A percentile compares a stretch with the other conserved stretches of the same genome.
These are phyloP conservation scores for Manis pentadactyla DNA, from an alignment of 2,797 vertebrate species.

Conservation along the genomic window DNA sequence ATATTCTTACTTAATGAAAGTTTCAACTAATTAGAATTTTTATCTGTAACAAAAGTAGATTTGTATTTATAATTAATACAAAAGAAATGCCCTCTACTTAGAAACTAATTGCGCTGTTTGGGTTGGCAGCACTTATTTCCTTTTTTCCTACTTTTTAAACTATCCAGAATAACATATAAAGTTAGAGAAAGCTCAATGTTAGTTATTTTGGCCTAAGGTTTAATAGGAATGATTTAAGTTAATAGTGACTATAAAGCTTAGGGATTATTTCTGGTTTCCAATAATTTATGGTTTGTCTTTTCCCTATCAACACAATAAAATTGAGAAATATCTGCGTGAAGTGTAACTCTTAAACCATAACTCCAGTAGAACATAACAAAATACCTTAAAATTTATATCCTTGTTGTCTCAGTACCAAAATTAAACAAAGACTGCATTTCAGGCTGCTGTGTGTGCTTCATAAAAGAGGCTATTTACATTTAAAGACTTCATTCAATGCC, in stretches of 20 bases:
- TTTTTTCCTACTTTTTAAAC: neutral
- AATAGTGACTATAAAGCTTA: neutral
- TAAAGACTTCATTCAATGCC: neutral
- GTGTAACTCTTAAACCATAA: constrained; percentile 21
- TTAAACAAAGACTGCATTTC: neutral
- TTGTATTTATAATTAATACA: constrained; percentile 33
- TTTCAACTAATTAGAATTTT: constrained; percentile 43
- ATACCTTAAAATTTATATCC: neutral
- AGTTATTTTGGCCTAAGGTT: neutral
- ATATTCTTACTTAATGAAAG: constrained; percentile 36
- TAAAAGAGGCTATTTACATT: neutral
- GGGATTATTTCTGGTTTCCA: constrained; percentile 8
- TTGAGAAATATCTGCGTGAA: neutral
- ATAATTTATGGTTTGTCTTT: constrained; percentile 30
- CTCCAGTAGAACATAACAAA: constrained; percentile 3
- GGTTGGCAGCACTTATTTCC: neutral
- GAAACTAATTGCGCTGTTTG: neutral
- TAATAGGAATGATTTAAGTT: constrained; percentile 2
- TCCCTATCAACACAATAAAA: neutral
- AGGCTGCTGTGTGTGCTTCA: neutral
- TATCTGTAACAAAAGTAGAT: neutral
- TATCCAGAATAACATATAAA: neutral
- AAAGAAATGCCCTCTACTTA: neutral
- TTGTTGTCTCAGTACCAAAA: neutral
- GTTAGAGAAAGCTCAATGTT: neutral